Evolutionary conservation across 2,113 vertebrate genomes (phyloP).

Genomic region (Xyliphius kryptos): DNA sequence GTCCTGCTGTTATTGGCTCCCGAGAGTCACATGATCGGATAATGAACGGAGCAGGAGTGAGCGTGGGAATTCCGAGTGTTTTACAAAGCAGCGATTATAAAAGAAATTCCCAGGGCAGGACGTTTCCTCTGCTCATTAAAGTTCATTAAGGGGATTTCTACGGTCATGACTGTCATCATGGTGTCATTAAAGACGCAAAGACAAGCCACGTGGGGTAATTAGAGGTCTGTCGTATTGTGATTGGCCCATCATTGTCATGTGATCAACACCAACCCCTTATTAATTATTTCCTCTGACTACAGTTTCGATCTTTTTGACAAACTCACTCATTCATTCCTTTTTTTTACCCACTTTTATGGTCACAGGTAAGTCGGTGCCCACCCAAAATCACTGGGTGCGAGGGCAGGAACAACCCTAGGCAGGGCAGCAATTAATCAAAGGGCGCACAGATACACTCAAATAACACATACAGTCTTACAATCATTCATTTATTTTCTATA

Average conservation of each 20-base stretch:
- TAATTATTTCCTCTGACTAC: neutral
- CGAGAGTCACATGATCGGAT: neutral
- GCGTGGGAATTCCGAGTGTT: too few species aligned
- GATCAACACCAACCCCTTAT: neutral
- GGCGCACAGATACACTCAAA: too few species aligned
- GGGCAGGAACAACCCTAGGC: too few species aligned
- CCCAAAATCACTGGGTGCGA: too few species aligned
- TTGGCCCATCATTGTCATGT: neutral
- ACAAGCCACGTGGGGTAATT: neutral
- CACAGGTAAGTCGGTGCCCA: too few species aligned
- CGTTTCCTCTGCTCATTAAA: slow-evolving; percentile 2
- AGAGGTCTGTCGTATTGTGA: neutral
- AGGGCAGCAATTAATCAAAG: too few species aligned
- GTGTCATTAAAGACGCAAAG: neutral
- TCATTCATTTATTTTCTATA: too few species aligned
- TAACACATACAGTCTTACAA: too few species aligned
- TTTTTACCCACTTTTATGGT: too few species aligned
- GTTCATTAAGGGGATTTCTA: neutral
- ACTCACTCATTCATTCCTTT: too few species aligned
- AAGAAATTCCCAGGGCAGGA: neutral
- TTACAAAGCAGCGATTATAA: neutral
- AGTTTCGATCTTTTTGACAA: neutral
- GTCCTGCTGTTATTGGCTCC: neutral
- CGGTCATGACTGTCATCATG: neutral
- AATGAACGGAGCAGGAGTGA: neutral